Evolutionary conservation across 2,797 vertebrate genomes (phyloP).

Genomic region (Hippopotamyrus pictus): DNA sequence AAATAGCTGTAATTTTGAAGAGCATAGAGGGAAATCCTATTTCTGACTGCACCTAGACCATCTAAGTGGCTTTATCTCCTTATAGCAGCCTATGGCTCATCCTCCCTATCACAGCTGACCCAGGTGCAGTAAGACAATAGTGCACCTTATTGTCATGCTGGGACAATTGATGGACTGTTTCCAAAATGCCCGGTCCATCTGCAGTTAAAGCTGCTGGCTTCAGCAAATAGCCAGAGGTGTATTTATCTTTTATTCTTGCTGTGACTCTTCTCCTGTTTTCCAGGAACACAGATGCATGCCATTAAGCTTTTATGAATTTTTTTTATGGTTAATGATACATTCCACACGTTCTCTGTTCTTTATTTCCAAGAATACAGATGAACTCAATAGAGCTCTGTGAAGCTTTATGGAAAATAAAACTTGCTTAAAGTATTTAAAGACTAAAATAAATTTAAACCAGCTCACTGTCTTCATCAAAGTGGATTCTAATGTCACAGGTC

Average conservation of each 20-base stretch:
- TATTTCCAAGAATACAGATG: neutral
- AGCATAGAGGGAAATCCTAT: conserved; percentile 1
- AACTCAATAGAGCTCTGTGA: neutral
- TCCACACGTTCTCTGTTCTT: neutral
- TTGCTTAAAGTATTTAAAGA: neutral
- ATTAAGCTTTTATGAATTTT: conserved; percentile 10
- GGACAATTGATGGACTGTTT: conserved; percentile 15
- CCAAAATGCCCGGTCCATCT: neutral
- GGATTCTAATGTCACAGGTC: neutral
- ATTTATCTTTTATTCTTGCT: neutral
- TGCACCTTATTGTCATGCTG: neutral
- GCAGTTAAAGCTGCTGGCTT: conserved; percentile 7
- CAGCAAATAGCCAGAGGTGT: neutral
- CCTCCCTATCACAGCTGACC: conserved; percentile 3
- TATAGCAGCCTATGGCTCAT: neutral
- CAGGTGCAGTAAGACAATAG: neutral
- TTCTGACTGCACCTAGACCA: neutral
- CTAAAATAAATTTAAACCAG: conserved; percentile 7
- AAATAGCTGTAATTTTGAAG: conserved; percentile 9
- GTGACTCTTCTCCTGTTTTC: neutral
- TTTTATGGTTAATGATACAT: neutral
- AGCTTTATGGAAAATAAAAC: conserved; percentile 11
- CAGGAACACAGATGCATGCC: conserved; percentile 1
- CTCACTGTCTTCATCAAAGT: conserved; percentile 2
- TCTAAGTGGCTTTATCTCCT: neutral